Conservation (phyloP, 2,113 vertebrate genomes). For the Chelonoidis abingdonii region DNA sequence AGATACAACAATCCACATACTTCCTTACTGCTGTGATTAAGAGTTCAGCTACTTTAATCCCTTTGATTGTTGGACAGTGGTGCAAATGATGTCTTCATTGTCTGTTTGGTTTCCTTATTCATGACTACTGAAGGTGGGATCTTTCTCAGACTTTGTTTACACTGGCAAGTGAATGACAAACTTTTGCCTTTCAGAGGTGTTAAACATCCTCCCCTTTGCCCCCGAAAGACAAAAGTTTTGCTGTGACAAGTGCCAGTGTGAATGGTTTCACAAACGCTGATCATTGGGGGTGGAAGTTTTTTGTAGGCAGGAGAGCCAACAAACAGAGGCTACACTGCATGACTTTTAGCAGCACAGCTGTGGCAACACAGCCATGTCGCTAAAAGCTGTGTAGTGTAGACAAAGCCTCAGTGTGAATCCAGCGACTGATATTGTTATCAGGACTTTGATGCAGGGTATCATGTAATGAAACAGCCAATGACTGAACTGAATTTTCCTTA, state of each 20-base stretch:
- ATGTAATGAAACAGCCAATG: conserved; percentile 38
- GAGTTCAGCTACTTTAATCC: background rate
- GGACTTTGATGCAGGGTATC: conserved; percentile 69
- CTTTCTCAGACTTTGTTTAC: background rate
- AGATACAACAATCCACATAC: background rate
- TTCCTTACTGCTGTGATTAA: background rate
- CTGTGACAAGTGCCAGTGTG: no score
- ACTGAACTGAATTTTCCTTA: background rate
- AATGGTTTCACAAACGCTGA: no score
- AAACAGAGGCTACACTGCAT: no score
- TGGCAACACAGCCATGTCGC: no score
- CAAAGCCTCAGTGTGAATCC: conserved; percentile 43
- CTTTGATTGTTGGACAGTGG: background rate
- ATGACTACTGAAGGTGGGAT: conserved; percentile 25
- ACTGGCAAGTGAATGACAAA: no score
- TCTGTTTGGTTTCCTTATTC: conserved; percentile 2
- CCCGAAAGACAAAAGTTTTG: no score
- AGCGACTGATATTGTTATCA: conserved; percentile 35
- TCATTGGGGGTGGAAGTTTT: no score
- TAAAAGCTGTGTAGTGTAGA: no score
- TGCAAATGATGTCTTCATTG: background rate
- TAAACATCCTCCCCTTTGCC: no score
- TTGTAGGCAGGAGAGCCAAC: no score
- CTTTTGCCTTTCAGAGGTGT: no score
- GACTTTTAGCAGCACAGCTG: no score